phyloP scores from a whole-genome alignment of 2,113 vertebrate genomes.

The Benitochromis conjunctus region DNA sequence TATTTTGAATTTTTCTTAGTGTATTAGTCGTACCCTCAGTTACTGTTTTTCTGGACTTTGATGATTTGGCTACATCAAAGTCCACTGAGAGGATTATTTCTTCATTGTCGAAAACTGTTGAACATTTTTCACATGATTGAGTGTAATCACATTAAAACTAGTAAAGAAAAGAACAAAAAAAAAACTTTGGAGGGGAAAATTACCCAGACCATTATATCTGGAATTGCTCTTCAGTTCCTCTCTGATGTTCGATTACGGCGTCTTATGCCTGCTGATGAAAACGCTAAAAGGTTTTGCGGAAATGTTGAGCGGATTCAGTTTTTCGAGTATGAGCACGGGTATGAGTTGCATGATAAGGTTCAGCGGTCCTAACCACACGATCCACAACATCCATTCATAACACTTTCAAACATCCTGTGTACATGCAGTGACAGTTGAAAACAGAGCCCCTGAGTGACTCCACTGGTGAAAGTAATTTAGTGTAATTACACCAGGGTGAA shows the following conservation, averaged over 20 bases:
- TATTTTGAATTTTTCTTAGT: neutral
- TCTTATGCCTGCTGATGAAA: neutral
- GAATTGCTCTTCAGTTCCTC: neutral
- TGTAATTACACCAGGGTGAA: conserved; percentile 76
- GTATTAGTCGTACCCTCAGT: neutral
- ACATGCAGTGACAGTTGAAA: neutral
- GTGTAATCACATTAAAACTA: neutral
- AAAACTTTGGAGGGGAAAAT: neutral
- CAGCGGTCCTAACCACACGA: neutral
- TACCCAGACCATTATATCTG: neutral
- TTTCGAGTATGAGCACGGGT: neutral
- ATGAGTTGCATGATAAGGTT: neutral
- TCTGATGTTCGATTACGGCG: neutral
- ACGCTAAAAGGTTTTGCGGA: neutral
- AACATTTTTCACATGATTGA: neutral
- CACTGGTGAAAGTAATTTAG: conserved; percentile 57
- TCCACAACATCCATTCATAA: neutral
- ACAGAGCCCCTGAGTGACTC: conserved; percentile 13
- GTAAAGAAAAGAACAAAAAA: neutral
- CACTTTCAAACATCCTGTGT: conserved; percentile 30
- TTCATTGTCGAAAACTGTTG: neutral
- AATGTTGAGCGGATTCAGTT: neutral
- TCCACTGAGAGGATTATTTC: neutral
- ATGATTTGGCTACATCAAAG: neutral
- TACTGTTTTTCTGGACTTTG: neutral